Evolutionary conservation across 2,888 invertebrate species (phyloP).

Genomic region (Leptopilina syphax): DNA sequence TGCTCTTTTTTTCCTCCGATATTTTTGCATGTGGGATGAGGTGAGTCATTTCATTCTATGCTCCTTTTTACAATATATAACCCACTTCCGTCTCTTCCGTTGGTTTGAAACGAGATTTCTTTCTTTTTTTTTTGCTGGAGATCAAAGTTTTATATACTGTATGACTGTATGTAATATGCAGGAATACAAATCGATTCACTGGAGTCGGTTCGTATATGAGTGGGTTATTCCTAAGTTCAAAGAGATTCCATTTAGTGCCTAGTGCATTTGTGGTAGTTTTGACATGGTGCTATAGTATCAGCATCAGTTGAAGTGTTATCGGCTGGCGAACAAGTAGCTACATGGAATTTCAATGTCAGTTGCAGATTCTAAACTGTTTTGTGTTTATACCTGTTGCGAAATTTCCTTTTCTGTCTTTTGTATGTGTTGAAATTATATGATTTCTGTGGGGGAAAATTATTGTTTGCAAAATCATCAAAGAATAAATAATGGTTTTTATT

Average conservation of each 20-base stretch:
- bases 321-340: constrained; percentile 23
- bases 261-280: too few species aligned
- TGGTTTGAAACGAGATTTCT: constrained; percentile 2
- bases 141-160: constrained; percentile 20
- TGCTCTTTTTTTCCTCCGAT: constrained; percentile 48
- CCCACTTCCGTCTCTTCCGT: constrained; percentile 2
- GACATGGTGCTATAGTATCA: background rate
- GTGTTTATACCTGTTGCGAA: constrained; percentile 30
- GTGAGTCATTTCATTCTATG: constrained; percentile 6
- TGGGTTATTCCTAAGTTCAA: constrained; percentile 22
- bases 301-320: background rate
- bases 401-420: background rate
- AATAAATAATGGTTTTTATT: too few species aligned
- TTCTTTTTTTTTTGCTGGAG: constrained; percentile 12
- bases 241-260: background rate
- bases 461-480: background rate
- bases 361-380: constrained; percentile 18
- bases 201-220: background rate
- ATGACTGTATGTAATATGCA: too few species aligned
- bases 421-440: background rate
- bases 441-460: background rate
- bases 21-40: constrained; percentile 41
- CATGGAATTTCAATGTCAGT: constrained; percentile 33
- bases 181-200: constrained; percentile 23
- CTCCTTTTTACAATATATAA: constrained; percentile 23